phyloP scores from a whole-genome alignment of 2,113 vertebrate genomes.

The Lamprologus ornatipinnis region DNA sequence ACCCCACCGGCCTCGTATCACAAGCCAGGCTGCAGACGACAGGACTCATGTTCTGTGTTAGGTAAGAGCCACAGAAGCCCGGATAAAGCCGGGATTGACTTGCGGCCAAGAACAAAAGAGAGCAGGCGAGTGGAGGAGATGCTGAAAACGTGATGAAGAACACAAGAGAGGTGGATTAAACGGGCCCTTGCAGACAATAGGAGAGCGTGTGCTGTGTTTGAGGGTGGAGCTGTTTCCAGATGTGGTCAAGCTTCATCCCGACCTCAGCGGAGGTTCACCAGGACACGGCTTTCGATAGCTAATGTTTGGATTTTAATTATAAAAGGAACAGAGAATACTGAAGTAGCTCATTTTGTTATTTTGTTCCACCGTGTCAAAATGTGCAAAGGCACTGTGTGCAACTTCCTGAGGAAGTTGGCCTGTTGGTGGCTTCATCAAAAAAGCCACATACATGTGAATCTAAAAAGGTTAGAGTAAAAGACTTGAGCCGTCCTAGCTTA shows the following conservation, averaged over 20 bases:
- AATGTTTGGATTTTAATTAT: neutral
- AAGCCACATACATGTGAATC: neutral
- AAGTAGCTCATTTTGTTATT: neutral
- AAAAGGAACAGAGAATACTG: neutral
- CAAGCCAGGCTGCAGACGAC: neutral
- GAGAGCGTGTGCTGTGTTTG: neutral
- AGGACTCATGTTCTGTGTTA: neutral
- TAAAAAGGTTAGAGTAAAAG: neutral
- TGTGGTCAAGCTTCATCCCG: neutral
- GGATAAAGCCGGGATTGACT: conserved; percentile 47
- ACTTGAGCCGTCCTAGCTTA: neutral
- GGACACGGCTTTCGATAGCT: neutral
- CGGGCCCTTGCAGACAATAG: neutral
- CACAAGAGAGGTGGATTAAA: neutral
- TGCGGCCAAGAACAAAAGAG: conserved; percentile 22
- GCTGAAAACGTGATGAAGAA: neutral
- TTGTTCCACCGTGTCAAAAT: conserved; percentile 7
- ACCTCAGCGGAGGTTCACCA: neutral
- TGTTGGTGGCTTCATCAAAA: neutral
- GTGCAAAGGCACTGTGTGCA: neutral
- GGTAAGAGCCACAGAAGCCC: neutral
- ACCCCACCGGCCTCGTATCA: neutral
- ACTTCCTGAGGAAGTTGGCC: conserved; percentile 61
- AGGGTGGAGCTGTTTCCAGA: neutral
- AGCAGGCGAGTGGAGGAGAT: neutral